A percentile compares a stretch with the other conserved stretches of the same genome.
Conservation (phyloP, 2,888 invertebrate species). For the Pheosia tremula region DNA sequence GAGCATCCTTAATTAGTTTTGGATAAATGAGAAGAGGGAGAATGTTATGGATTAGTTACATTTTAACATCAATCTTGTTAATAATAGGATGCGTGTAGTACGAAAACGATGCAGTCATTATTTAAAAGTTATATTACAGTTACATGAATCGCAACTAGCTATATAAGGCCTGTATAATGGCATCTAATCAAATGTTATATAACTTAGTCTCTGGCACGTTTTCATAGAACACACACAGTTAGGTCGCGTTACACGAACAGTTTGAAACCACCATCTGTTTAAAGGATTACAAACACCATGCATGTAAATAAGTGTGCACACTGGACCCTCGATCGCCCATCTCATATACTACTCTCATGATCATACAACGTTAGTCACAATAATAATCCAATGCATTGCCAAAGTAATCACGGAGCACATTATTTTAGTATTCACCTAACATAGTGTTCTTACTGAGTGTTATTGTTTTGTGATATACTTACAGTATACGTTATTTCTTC, state of each 20-base stretch:
- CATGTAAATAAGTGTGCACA: constrained; percentile 68
- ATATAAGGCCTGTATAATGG: too few relatives aligned
- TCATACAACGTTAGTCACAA: constrained; percentile 62
- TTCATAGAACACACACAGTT: constrained; percentile 56
- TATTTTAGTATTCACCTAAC: constrained; percentile 78
- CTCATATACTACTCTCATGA: constrained; percentile 27
- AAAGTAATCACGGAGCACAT: constrained; percentile 58
- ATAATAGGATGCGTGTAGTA: constrained; percentile 58
- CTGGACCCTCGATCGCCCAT: constrained; percentile 59
- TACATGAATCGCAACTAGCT: too few relatives aligned
- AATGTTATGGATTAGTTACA: constrained; percentile 85
- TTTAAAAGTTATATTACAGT: too few relatives aligned
- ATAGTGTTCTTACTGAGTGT: constrained; percentile 82
- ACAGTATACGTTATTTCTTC: constrained; percentile 85
- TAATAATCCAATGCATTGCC: constrained; percentile 60
- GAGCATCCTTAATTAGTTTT: constrained; percentile 84
- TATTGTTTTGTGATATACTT: constrained; percentile 84
- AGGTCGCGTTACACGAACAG: constrained; percentile 55
- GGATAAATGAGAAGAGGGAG: constrained; percentile 82
- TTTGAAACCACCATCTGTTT: constrained; percentile 72
- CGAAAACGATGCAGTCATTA: constrained; percentile 9
- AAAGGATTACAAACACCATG: constrained; percentile 76
- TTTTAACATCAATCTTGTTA: constrained; percentile 62
- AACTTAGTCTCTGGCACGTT: constrained; percentile 43
- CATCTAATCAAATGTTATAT: neutral